phyloP scores from a whole-genome alignment of 2,797 vertebrate genomes.

The Euphonia xanthogaster region DNA sequence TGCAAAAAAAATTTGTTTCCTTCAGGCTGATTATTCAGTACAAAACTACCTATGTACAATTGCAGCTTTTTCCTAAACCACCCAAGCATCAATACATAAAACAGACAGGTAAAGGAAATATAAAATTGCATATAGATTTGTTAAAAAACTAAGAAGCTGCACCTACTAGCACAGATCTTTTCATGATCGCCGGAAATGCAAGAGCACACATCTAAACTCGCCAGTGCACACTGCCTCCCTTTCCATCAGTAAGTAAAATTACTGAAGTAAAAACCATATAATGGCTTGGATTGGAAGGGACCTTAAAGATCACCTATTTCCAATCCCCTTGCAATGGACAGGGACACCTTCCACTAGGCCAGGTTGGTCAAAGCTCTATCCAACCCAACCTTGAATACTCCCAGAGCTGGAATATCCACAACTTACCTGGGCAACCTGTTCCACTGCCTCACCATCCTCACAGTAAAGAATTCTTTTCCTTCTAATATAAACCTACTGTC shows the following conservation, averaged over 20 bases:
- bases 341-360: background rate
- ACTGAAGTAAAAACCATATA: background rate
- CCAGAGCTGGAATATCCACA: background rate
- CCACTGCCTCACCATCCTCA: background rate
- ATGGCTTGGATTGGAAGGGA: background rate
- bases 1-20: background rate
- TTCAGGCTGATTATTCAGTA: background rate
- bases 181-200: fast-evolving
- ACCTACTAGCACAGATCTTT: background rate
- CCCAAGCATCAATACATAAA: background rate
- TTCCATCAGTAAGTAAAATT: background rate
- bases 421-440: background rate
- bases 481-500: background rate
- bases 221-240: too few relatives aligned
- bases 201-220: background rate
- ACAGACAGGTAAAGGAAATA: background rate
- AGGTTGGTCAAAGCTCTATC: background rate
- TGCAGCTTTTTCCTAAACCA: background rate
- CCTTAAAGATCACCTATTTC: background rate
- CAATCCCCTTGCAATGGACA: background rate
- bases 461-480: background rate
- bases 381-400: background rate
- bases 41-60: background rate
- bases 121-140: background rate
- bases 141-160: background rate